A percentile compares a stretch with the other conserved stretches of the same genome.
These are phyloP conservation scores for Cyclura pinguis DNA, from an alignment of 2,797 vertebrate genomes.

Conservation along the genomic window DNA sequence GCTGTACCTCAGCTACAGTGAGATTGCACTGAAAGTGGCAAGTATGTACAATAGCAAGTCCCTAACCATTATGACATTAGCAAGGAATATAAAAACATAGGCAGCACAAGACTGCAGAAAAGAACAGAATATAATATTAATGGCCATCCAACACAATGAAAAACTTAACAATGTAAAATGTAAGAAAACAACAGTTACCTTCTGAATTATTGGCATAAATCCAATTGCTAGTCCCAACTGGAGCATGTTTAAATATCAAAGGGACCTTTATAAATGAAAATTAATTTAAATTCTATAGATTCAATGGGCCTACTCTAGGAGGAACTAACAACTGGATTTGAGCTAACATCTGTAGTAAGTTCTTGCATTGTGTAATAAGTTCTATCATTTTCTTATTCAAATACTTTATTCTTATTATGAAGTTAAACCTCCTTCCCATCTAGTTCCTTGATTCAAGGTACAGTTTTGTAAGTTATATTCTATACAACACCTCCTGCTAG, in stretches of 20 bases:
- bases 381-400: not conserved
- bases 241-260: too few species aligned
- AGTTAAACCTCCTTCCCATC: not conserved
- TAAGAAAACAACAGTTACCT: not conserved
- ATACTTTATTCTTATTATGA: not conserved
- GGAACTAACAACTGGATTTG: too few species aligned
- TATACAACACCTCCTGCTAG: not conserved
- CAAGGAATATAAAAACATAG: not conserved
- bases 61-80: not conserved
- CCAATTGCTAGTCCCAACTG: too few species aligned
- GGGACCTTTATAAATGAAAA: too few species aligned
- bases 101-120: not conserved
- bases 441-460: not conserved
- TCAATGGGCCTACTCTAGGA: too few species aligned
- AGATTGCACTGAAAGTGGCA: not conserved
- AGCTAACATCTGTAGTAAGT: not conserved
- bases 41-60: not conserved
- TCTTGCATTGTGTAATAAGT: not conserved
- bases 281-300: too few species aligned
- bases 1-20: not conserved
- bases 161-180: not conserved
- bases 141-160: not conserved
- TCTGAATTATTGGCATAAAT: not conserved
- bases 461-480: not conserved
- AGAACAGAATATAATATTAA: not conserved